These are phyloP conservation scores for Colaptes auratus DNA, from an alignment of 2,113 vertebrate species.

Conservation along the genomic window DNA sequence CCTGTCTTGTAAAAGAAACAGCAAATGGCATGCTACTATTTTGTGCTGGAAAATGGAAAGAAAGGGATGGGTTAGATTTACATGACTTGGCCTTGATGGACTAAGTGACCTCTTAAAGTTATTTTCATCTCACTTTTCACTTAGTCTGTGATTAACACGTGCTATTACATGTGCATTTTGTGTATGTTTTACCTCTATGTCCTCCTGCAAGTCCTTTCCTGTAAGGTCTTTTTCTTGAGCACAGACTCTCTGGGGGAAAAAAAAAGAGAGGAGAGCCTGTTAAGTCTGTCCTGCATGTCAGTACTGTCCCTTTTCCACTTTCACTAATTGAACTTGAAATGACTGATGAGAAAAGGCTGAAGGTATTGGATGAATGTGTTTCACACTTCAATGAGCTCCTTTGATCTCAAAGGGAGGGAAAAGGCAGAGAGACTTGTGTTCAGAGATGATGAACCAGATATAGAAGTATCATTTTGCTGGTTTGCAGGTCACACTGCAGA, in stretches of 20 bases:
- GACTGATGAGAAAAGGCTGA: not conserved
- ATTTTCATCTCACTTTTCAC: not conserved
- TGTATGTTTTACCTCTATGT: not conserved
- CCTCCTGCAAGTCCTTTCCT: not conserved
- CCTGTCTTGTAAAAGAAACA: not conserved
- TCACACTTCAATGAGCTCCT: not conserved
- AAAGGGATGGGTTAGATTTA: not conserved
- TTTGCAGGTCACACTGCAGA: not conserved
- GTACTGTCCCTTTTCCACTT: not conserved
- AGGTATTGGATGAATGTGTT: not conserved
- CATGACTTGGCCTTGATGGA: not conserved
- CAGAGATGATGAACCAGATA: not conserved
- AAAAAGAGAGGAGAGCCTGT: not conserved
- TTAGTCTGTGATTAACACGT: not conserved
- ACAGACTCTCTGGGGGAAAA: not conserved
- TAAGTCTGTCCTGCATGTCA: not conserved
- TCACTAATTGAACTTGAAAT: constrained; percentile 12
- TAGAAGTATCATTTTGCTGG: not conserved
- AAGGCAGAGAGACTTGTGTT: not conserved
- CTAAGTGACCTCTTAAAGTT: not conserved
- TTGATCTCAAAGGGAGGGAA: not conserved
- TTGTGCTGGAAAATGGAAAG: not conserved
- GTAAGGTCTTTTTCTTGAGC: not conserved
- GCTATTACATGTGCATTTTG: not conserved
- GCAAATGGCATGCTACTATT: not conserved